Evolutionary conservation across 2,888 invertebrate genomes (phyloP), one percentile per base, ranked within the genome.

Genomic region (Calliopum simillimum): DNA sequence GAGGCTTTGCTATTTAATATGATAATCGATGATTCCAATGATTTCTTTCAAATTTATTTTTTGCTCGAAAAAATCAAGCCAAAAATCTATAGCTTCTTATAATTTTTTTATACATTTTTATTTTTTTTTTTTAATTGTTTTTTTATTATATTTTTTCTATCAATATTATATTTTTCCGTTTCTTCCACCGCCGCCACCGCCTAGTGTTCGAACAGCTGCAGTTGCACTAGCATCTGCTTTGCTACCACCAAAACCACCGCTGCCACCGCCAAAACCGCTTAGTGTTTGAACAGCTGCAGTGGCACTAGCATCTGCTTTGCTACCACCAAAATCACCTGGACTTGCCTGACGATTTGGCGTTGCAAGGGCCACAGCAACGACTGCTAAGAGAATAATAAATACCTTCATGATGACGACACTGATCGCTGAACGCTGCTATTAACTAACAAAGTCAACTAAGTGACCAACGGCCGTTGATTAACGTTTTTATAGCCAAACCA

Each of bases 371-470:
- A 65, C 73, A 11, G 63, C 73, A 33, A 71, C 13, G 3, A 63
- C 33, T n/a, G 59, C 41, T 3, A 67, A 13, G 16, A 73, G 51
- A 41, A 69, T 44, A 44, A 69, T 41, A 58, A 73, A 68, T 23
- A 68, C 14, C 44, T 70, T 73, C 73, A 73, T 73, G 41, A 11
- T 8, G 55, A 0, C 8, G 8, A 5, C 8, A 33, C 8, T 33
- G 19, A 14, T 14, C 41, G 43, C 56, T 49, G 43, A 53, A 14
- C 53, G 25, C 47, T 56, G 53, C 43, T n/a, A n/a, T n/a, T n/a
- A 53, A 44, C 23, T 53, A 46, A 56, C 14, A 66, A 68, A 68
- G 47, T 33, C 66, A 58, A 73, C 74, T 68, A 68, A 64, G 58
- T 44, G n/a, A 33, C 21, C n/a, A 53, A 59, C 23, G 33, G 33